phyloP scores from a whole-genome alignment of 2,113 vertebrate species.

The Ictalurus punctatus region DNA sequence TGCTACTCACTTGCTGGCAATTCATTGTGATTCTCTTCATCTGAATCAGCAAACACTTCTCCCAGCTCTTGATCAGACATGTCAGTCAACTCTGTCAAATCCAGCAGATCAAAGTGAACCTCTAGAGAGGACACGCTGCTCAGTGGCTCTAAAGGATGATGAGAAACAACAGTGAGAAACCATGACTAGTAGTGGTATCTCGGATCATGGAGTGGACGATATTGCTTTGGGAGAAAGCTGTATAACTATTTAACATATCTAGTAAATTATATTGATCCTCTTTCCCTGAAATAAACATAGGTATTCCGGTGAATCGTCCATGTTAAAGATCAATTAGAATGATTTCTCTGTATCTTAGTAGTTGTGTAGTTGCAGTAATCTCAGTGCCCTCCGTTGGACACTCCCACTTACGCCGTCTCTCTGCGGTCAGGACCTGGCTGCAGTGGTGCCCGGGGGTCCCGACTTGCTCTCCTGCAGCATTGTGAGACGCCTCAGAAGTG shows the following conservation, averaged over 20 bases:
- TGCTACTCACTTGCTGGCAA: constrained; percentile 77
- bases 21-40: constrained; percentile 88
- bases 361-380: neutral
- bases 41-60: constrained; percentile 93
- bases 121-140: constrained; percentile 97
- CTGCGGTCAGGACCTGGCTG: constrained; percentile 87
- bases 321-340: neutral
- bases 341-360: too few relatives aligned
- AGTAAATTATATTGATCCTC: neutral
- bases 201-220: neutral
- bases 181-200: neutral
- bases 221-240: neutral
- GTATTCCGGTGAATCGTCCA: neutral
- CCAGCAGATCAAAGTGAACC: constrained; percentile 97
- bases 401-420: constrained; percentile 87
- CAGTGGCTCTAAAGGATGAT: constrained; percentile 81
- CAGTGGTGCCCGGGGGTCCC: constrained; percentile 77
- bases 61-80: constrained; percentile 98
- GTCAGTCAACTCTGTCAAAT: constrained; percentile 94
- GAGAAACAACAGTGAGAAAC: neutral
- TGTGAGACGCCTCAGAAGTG: constrained; percentile 72
- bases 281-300: neutral
- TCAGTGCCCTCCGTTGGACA: neutral
- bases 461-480: constrained; percentile 74
- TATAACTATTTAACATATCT: neutral